Base-by-base conservation (phyloP, 2,888 invertebrate species). In the Synanthedon tipuliformis region DNA sequence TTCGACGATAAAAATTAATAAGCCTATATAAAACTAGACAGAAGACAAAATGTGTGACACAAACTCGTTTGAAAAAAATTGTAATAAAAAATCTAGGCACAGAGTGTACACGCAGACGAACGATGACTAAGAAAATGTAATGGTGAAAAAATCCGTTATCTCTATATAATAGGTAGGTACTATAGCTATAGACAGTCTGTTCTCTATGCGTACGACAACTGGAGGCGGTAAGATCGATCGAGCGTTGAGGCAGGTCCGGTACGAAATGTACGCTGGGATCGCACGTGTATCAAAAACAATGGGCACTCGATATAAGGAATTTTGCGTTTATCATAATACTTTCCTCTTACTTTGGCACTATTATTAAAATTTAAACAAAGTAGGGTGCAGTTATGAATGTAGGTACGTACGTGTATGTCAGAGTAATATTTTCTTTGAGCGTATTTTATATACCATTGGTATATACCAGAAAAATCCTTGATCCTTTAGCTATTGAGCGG, bases 211-310 rank as follows among this genome's bases (percentile, higher is more conserved):
- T 45, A 45, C n/a, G n/a, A 13, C 41, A n/a, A 41, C 41, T 49
- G 49, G 13, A 16, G 49, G 49, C 49, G 71, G 69, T 54, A 63
- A 78, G 78, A 82, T 81, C 82, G 81, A 84, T 83, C 70, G 53
- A 63, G 64, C 63, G 73, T 84, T 86, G 74, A 66, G 85, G 83
- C 74, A 85, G 85, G 85, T 85, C 85, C 73, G 69, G 77, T 50
- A 57, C 61, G 53, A 49, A 23, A 23, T 23, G 23, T 23, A 66
- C 68, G 60, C 53, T 61, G 64, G 62, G 34, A 34, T 34, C 34
- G 62, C 63, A 60, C 55, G 34, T 27, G 50, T 45, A 45, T 7
- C 45, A 45, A 34, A 34, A 34, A 34, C 34, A 34, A 34, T 34
- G 10, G 34, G 10, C 34, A 10, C 34, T 34, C 34, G n/a, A 34